Evolutionary conservation across 2,113 vertebrate species (phyloP), one percentile per base, ranked within the genome.

Genomic region (Myocastor coypus): DNA sequence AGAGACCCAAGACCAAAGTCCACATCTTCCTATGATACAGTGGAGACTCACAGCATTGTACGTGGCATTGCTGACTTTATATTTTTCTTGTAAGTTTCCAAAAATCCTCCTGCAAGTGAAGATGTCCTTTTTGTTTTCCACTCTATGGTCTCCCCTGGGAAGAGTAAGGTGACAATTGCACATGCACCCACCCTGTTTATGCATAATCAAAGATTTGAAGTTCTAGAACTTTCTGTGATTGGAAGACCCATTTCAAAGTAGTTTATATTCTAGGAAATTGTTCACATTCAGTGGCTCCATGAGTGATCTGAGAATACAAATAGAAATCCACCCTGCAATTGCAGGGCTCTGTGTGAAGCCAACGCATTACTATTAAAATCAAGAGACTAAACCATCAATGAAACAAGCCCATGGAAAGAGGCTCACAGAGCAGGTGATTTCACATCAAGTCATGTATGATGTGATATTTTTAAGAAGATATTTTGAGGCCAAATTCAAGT

Each of bases 1-100:
- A 14, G 87, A 98, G 91, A 92, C 50, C 87, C 83, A 78, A 97
- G 82, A 93, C 81, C 95, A 83, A 98, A 97, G 94, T 93, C 87
- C 75, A 96, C 87, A 42, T 16, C 50, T 86, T 98, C 96, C 96
- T 89, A 77, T 34, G 83, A 66, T 34, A 37, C 69, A 10, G 8
- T 30, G 0, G 82, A 84, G 40, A 83, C 50, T 46, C 63, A 40
- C 73, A 92, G 87, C 94, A 96, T 0, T 0, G 90, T 85, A 89
- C 83, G 78, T 81, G 59, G 30, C 82, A 73, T 83, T 46, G 50
- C 34, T 95, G 59, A 66, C 77, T 83, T 97, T 94, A 92, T 64
- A n/a, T 73, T 96, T 96, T 96, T 96, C 52, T n/a, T 3, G 3
- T 78, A 82, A 73, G 59, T 96, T 95, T 96, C 86, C 93, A 59